Evolutionary conservation across 1,140 invertebrate genomes (phyloP), one percentile per base, ranked within the genome.

Genomic region (Drosophila teissieri): DNA sequence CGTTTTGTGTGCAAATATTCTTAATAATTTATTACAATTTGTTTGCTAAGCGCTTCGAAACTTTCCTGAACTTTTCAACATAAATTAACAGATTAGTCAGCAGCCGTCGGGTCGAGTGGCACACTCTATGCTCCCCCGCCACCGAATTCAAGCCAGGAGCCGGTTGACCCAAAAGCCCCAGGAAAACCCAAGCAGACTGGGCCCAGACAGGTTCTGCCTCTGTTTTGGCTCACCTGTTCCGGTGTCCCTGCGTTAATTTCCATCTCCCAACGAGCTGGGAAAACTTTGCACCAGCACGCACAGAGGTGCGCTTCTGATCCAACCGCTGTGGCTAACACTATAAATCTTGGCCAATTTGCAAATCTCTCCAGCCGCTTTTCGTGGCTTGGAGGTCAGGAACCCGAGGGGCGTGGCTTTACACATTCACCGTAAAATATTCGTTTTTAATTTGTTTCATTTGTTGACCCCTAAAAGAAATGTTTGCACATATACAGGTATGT

Each of bases 21-120:
- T 89, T 72, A 80, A 89, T 89, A 89, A 89, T 84, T 89, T 89
- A 89, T 84, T 89, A 69, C 84, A 80, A 78, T 84, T 88, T 88
- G 83, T 88, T 83, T 84, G 72, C 62, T 88, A 89, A 89, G 83
- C 84, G 77, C 73, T 78, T 78, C 65, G 73, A 74, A 78, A 84
- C 70, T 79, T 88, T 65, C 53, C 60, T 73, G 36, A 89, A 89
- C 84, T 89, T 89, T 89, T 80, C 54, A 80, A 80, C 84, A 89
- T 89, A 89, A 89, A 89, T 89, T 89, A 89, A 89, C 77, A 89
- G 84, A 89, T 89, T 89, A 89, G 84, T 80, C 70, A 73, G 46
- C 64, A 77, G 63, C 24, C 73, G 65, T 49, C 53, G 44, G 22
- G 39, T 22, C 37, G 52, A 34, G 52, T 22, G 17, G 37, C 37